Evolutionary conservation across 2,888 invertebrate species (phyloP).

Genomic region (Volucella inflata): DNA sequence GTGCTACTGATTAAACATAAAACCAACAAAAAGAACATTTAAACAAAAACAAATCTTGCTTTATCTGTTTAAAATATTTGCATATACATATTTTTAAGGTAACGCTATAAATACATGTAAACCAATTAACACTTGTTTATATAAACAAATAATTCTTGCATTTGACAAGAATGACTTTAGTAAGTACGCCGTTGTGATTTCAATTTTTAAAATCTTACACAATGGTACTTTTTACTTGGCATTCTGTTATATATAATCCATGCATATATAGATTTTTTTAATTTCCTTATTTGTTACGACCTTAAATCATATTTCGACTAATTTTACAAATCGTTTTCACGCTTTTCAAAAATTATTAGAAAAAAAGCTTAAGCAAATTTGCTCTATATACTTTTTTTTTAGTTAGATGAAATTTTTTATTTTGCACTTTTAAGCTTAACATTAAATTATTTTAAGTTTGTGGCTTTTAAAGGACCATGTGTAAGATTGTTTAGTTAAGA

Average conservation of each 20-base stretch:
- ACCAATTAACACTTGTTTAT: conserved; percentile 34
- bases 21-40: conserved; percentile 27
- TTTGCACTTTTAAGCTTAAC: conserved; percentile 44
- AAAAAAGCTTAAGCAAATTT: conserved; percentile 2
- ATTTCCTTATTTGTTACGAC: conserved; percentile 10
- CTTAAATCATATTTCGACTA: conserved; percentile 25
- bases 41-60: conserved; percentile 46
- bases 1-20: conserved; percentile 77
- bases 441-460: conserved; percentile 26
- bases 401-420: conserved; percentile 15
- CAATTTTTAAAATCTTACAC: conserved; percentile 50
- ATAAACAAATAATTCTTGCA: conserved; percentile 46
- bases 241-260: no score
- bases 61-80: conserved; percentile 57
- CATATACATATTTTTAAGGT: conserved; percentile 36
- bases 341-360: conserved; percentile 26
- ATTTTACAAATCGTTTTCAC: conserved; percentile 7
- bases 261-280: not conserved
- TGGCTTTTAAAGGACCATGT: conserved; percentile 53
- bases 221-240: conserved; percentile 49
- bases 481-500: conserved; percentile 56
- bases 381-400: conserved; percentile 6
- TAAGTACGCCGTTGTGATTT: conserved; percentile 16
- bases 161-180: conserved; percentile 22
- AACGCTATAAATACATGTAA: conserved; percentile 53